Conservation (phyloP, 1,140 invertebrate species). For the Pantala flavescens region DNA sequence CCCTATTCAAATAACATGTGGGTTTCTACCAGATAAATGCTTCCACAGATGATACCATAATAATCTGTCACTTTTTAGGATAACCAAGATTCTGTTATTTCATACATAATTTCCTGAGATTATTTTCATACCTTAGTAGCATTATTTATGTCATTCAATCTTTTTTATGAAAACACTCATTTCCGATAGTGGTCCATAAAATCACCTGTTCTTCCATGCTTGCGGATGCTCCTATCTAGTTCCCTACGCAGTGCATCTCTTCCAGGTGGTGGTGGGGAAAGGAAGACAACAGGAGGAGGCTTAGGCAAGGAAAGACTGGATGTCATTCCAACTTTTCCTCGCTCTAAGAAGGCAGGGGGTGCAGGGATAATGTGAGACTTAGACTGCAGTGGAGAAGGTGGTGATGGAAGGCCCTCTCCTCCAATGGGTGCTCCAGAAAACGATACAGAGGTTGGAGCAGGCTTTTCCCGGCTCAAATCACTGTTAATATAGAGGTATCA, state of each 20-base stretch:
- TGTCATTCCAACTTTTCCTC: background rate
- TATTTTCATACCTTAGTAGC: no score
- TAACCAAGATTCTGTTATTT: no score
- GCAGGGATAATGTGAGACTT: background rate
- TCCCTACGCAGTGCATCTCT: background rate
- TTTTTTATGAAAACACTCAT: no score
- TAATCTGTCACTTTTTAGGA: no score
- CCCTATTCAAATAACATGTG: no score
- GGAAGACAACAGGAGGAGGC: background rate
- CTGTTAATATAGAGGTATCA: background rate
- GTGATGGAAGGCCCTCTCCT: background rate
- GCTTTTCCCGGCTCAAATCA: background rate
- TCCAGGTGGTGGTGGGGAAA: background rate
- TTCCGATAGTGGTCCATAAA: background rate
- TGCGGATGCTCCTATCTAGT: background rate
- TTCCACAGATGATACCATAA: no score
- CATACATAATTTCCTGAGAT: no score
- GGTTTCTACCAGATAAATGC: no score
- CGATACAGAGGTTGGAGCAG: background rate
- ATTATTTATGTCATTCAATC: no score
- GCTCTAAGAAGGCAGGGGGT: background rate
- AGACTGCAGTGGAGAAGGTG: background rate
- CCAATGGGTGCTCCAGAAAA: background rate
- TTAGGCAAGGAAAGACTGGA: background rate
- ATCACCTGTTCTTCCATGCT: conserved; percentile 8